phyloP scores from a whole-genome alignment of 2,113 vertebrate species.

The Copsychus sechellarum region DNA sequence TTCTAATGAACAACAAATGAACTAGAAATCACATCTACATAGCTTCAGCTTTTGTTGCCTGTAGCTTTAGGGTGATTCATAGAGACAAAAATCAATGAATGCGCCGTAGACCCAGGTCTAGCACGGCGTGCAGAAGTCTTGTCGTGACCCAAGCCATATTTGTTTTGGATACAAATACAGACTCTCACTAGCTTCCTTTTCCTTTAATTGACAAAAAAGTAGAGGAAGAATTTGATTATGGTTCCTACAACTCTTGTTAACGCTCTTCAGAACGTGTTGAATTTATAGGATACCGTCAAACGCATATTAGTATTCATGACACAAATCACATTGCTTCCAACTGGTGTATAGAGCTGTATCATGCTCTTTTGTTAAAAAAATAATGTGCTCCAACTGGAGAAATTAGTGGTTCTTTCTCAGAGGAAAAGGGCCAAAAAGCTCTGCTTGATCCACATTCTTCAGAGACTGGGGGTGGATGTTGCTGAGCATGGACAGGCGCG shows the following conservation, averaged over 20 bases:
- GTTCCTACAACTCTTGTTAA: slow-evolving; percentile 45
- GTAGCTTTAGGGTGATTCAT: slow-evolving; percentile 62
- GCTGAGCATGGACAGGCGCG: background rate
- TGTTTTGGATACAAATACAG: slow-evolving; percentile 62
- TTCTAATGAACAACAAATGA: slow-evolving; percentile 74
- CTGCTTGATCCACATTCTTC: background rate
- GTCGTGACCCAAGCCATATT: slow-evolving; percentile 49
- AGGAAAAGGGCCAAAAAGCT: slow-evolving; percentile 2
- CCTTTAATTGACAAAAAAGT: slow-evolving; percentile 41
- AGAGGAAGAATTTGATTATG: slow-evolving; percentile 10
- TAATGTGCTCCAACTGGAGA: background rate
- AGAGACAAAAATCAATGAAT: slow-evolving; percentile 58
- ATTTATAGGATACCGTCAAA: slow-evolving; percentile 61
- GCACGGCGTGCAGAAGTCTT: background rate
- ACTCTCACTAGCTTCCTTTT: slow-evolving; percentile 32
- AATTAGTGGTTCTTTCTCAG: background rate
- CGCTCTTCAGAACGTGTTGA: slow-evolving; percentile 18
- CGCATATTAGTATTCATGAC: slow-evolving; percentile 50
- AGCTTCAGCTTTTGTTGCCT: slow-evolving; percentile 61
- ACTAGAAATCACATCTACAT: slow-evolving; percentile 62
- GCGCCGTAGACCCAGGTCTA: slow-evolving; percentile 17
- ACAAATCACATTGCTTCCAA: slow-evolving; percentile 44
- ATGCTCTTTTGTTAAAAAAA: slow-evolving; percentile 42
- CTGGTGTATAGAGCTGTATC: slow-evolving; percentile 36
- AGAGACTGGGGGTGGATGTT: background rate